phyloP scores from a whole-genome alignment of 2,113 vertebrate genomes.

The Agelaius tricolor region DNA sequence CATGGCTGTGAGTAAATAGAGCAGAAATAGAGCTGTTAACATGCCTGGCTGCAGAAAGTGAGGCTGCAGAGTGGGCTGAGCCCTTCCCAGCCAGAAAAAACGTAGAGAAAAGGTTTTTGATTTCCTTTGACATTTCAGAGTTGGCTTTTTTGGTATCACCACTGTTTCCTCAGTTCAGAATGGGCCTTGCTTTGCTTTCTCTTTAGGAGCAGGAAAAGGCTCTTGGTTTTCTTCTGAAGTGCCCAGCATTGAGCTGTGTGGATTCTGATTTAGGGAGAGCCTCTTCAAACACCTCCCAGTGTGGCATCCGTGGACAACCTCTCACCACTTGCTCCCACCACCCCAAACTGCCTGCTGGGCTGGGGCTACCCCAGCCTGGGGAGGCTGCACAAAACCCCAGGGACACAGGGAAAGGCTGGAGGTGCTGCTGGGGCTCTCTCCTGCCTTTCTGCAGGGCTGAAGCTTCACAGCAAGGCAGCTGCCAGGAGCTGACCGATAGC shows the following conservation, averaged over 20 bases:
- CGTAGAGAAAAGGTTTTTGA: background rate
- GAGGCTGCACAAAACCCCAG: background rate
- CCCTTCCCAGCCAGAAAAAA: background rate
- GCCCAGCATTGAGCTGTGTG: background rate
- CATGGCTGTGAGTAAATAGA: conserved; percentile 21
- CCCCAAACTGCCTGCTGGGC: background rate
- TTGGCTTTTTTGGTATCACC: background rate
- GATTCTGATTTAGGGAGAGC: background rate
- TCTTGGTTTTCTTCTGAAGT: background rate
- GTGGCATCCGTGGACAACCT: fast-evolving
- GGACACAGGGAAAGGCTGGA: background rate
- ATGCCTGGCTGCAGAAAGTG: background rate
- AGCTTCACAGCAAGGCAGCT: background rate
- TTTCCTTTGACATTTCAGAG: background rate
- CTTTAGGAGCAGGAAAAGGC: background rate
- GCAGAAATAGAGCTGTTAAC: conserved; percentile 32
- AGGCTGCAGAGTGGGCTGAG: background rate
- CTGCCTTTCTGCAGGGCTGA: background rate
- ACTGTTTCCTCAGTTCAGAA: fast-evolving
- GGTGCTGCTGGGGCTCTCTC: background rate
- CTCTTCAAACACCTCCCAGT: background rate
- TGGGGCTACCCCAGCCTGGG: background rate
- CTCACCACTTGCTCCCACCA: fast-evolving
- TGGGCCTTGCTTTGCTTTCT: background rate
- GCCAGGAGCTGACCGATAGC: background rate